phyloP scores from a whole-genome alignment of 2,797 vertebrate species.

The Capromys pilorides region DNA sequence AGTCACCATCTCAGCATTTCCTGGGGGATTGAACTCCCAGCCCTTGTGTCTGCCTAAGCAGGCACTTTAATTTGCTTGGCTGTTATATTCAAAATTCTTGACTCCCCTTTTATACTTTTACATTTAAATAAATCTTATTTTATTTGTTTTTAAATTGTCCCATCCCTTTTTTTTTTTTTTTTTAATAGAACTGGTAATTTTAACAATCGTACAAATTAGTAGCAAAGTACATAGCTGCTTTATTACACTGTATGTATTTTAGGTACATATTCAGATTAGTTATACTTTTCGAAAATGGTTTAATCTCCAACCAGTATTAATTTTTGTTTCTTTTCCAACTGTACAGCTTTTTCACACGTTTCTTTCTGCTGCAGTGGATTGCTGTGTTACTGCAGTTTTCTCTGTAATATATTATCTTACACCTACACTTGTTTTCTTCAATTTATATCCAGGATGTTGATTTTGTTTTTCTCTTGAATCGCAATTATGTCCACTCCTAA shows the following conservation, averaged over 20 bases:
- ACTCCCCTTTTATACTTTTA: not conserved
- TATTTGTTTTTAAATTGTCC: not conserved
- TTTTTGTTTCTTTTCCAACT: not conserved
- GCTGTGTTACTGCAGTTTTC: not conserved
- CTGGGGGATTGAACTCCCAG: too few species aligned
- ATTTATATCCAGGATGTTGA: constrained; percentile 33
- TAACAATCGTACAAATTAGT: not conserved
- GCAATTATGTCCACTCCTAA: constrained; percentile 37
- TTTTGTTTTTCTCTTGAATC: constrained; percentile 69
- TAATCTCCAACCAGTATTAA: not conserved
- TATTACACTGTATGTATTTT: not conserved
- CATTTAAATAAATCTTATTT: constrained; percentile 24
- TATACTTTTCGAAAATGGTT: not conserved
- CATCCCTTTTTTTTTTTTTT: not conserved
- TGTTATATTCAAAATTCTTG: not conserved
- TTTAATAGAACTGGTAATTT: not conserved
- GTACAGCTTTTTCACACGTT: not conserved
- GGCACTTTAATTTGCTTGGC: too few species aligned
- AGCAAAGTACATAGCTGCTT: not conserved
- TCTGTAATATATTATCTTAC: not conserved
- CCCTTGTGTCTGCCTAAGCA: too few species aligned
- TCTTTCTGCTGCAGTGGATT: not conserved
- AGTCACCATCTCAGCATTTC: too few species aligned
- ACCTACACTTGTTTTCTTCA: constrained; percentile 34
- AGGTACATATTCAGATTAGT: not conserved